phyloP scores from a whole-genome alignment of 2,888 invertebrate genomes.

The Hemithea aestivaria region DNA sequence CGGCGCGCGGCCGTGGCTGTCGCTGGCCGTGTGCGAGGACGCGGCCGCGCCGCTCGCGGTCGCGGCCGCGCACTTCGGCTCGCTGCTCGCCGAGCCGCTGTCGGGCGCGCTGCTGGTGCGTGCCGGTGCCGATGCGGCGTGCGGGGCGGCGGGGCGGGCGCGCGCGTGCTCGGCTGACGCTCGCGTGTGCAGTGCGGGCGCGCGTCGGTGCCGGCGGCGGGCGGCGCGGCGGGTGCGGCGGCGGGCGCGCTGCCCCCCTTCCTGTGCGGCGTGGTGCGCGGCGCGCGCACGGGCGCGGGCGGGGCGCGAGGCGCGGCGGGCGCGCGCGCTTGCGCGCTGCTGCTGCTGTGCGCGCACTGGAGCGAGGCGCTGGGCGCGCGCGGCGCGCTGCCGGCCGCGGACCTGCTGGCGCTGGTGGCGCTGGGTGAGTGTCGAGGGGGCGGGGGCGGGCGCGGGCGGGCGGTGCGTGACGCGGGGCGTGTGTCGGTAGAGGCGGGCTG shows the following conservation, averaged over 20 bases:
- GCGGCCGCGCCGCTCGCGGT: slow-evolving; percentile 31
- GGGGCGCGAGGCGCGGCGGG: slow-evolving; percentile 11
- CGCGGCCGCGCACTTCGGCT: slow-evolving; percentile 31
- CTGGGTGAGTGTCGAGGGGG: slow-evolving; percentile 30
- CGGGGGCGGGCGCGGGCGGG: background rate
- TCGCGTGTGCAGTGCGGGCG: slow-evolving; percentile 47
- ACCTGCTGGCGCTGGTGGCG: slow-evolving; percentile 30
- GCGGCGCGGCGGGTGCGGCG: slow-evolving; percentile 32
- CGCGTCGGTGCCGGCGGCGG: slow-evolving; percentile 37
- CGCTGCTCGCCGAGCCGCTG: slow-evolving; percentile 40
- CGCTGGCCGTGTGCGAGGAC: slow-evolving; percentile 44
- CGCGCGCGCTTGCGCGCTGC: slow-evolving; percentile 40
- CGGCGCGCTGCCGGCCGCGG: slow-evolving; percentile 38
- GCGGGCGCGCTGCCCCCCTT: slow-evolving; percentile 39
- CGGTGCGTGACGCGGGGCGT: background rate
- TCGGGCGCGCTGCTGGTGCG: slow-evolving; percentile 33
- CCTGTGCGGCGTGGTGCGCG: slow-evolving; percentile 31
- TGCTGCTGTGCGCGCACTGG: slow-evolving; percentile 54
- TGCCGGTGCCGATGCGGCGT: slow-evolving; percentile 1
- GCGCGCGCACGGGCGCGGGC: slow-evolving; percentile 13
- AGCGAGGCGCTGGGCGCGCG: slow-evolving; percentile 47
- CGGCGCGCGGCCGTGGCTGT: slow-evolving; percentile 62
- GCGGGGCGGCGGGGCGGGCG: background rate
- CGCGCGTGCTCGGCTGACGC: background rate
- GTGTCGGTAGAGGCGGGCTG: slow-evolving; percentile 32